A percentile compares a stretch with the other conserved stretches of the same genome.
Conservation (phyloP, 1,140 invertebrate genomes). For the Euwallacea similis region DNA sequence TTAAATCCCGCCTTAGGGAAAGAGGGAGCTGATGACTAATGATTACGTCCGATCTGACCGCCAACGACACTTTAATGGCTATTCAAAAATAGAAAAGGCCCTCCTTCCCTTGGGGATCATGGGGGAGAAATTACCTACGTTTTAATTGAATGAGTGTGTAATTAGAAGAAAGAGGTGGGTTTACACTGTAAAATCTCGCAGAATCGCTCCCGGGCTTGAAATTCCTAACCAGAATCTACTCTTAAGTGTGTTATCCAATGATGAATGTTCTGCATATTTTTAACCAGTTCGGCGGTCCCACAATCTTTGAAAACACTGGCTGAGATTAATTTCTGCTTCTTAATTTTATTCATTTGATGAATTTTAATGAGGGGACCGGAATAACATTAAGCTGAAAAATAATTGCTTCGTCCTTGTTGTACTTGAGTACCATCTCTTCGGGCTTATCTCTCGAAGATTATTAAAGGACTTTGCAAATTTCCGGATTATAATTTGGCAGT, state of each 20-base stretch:
- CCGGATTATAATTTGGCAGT: no score
- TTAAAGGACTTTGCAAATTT: no score
- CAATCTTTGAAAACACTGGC: constrained; percentile 38
- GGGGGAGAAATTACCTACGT: background rate
- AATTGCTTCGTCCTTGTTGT: constrained; percentile 5
- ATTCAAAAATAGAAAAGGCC: constrained; percentile 24
- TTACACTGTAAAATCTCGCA: background rate
- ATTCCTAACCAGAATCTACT: constrained; percentile 38
- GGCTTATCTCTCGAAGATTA: no score
- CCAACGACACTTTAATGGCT: constrained; percentile 47
- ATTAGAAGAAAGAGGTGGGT: no score
- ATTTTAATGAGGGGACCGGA: constrained; percentile 38
- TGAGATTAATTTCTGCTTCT: constrained; percentile 42
- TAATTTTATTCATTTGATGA: constrained; percentile 44
- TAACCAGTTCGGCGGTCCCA: constrained; percentile 42
- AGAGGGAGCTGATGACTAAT: constrained; percentile 46
- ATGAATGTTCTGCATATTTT: constrained; percentile 43
- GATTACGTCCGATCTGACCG: constrained; percentile 45
- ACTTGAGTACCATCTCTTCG: no score
- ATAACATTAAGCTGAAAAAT: constrained; percentile 24
- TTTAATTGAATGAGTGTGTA: background rate
- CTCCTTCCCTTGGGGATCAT: background rate
- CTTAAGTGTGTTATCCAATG: constrained; percentile 38
- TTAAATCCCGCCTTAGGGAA: constrained; percentile 43
- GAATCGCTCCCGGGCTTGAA: constrained; percentile 43